Evolutionary conservation across 92 coral and sea anemone genomes (phyloP).

Genomic region (Galaxea fascicularis): DNA sequence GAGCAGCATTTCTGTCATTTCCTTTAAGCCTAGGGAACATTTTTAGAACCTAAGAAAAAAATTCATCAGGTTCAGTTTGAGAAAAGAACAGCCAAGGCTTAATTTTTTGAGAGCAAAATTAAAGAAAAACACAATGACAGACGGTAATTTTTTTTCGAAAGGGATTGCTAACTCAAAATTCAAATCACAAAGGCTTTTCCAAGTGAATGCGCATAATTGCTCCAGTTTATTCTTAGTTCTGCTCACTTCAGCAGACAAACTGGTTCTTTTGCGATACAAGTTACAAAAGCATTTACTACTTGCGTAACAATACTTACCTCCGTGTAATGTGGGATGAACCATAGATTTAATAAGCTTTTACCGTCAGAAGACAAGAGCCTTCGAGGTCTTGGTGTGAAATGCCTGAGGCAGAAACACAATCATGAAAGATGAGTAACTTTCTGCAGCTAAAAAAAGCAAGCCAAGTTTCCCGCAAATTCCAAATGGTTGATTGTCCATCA

Average conservation of each 20-base stretch:
- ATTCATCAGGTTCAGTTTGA: neutral
- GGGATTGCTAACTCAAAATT: no score
- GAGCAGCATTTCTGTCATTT: conserved; percentile 73
- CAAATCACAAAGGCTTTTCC: no score
- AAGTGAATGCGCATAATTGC: no score
- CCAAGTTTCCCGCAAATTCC: no score
- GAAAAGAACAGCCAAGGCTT: neutral
- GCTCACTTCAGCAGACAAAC: no score
- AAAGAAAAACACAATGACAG: no score
- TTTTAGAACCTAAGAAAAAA: conserved; percentile 68
- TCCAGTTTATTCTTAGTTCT: no score
- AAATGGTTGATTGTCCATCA: no score
- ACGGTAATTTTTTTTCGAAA: no score
- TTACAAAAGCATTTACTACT: neutral
- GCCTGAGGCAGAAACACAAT: conserved; percentile 47
- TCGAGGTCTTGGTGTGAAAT: conserved; percentile 86
- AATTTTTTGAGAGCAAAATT: no score
- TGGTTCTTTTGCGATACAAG: neutral
- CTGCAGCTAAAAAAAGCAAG: no score
- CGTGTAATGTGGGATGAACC: conserved; percentile 95
- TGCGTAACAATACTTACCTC: conserved; percentile 77
- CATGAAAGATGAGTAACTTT: no score
- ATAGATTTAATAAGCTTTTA: conserved; percentile 81
- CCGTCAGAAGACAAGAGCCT: conserved; percentile 87
- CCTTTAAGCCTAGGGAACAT: conserved; percentile 79